phyloP scores from a whole-genome alignment of 2,888 invertebrate species.

The Oscheius myriophilus region DNA sequence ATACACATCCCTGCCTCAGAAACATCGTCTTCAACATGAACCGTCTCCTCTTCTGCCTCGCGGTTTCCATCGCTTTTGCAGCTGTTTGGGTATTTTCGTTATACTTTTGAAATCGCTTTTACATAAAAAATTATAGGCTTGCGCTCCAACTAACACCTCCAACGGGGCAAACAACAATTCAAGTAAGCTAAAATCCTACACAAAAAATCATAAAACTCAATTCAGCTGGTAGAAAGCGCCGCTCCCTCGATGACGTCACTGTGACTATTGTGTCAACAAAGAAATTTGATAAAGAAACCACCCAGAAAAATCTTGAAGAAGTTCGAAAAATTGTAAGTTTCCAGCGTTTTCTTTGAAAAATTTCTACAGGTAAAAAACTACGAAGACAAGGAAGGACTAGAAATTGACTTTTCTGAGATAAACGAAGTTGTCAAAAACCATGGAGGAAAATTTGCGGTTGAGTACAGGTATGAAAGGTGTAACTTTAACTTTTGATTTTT shows the following conservation, averaged over 20 bases:
- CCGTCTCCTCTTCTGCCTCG: too few species aligned
- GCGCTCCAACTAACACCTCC: too few species aligned
- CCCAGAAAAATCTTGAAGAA: not conserved
- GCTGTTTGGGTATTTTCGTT: too few species aligned
- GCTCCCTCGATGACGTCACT: conserved; percentile 12
- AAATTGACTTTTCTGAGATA: conserved; percentile 17
- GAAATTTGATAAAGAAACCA: conserved; percentile 15
- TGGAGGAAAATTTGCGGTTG: conserved; percentile 14
- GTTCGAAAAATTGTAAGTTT: conserved; percentile 16
- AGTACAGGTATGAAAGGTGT: conserved; percentile 3
- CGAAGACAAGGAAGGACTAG: conserved; percentile 20
- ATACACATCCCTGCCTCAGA: too few species aligned
- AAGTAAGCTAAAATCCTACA: too few species aligned
- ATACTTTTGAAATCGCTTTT: too few species aligned
- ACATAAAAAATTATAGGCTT: too few species aligned
- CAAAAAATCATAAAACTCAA: too few species aligned
- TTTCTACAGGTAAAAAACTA: conserved; percentile 8
- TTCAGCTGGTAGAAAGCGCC: conserved; percentile 8
- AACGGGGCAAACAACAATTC: too few species aligned
- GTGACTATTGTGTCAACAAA: conserved; percentile 21
- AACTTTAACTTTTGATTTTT: not conserved
- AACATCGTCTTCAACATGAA: too few species aligned
- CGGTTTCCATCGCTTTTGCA: too few species aligned
- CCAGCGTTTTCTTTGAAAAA: not conserved
- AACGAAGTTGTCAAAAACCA: conserved; percentile 10